Conservation (phyloP, 2,797 vertebrate species). For the Malurus splendens region DNA sequence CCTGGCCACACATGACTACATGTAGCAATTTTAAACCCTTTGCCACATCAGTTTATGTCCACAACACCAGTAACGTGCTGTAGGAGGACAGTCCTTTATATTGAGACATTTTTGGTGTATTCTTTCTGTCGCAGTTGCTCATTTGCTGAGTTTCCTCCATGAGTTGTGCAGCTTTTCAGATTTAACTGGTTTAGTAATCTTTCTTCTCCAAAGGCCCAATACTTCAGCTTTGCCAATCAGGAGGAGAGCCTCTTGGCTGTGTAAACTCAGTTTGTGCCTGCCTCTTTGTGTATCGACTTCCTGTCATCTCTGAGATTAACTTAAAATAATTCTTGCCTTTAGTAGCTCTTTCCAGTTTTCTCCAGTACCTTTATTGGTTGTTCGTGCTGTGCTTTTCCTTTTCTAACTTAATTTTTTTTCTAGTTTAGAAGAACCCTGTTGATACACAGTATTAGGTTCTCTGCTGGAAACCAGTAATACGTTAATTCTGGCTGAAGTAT, state of each 20-base stretch:
- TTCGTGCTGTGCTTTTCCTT: slow-evolving; percentile 15
- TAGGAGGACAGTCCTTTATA: not conserved
- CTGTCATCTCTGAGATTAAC: not conserved
- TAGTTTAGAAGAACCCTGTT: slow-evolving; percentile 30
- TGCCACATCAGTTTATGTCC: fast-evolving
- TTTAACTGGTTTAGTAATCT: not conserved
- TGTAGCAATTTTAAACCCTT: not conserved
- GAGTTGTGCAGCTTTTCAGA: not conserved
- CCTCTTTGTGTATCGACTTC: not conserved
- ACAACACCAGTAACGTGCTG: not conserved
- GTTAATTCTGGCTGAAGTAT: not conserved
- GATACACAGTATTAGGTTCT: not conserved
- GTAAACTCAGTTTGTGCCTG: not conserved
- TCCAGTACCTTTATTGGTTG: not conserved
- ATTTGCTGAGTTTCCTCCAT: not conserved
- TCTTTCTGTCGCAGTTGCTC: not conserved
- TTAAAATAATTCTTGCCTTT: slow-evolving; percentile 1
- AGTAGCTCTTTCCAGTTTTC: not conserved
- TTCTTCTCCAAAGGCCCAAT: not conserved
- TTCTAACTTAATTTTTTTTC: not conserved
- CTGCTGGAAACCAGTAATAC: slow-evolving; percentile 6
- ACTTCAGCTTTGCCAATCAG: not conserved
- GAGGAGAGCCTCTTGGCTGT: not conserved
- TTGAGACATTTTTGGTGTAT: not conserved
- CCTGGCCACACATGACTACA: fast-evolving